Base-by-base conservation (phyloP, 1,140 invertebrate species). In the Panulirus ornatus region DNA sequence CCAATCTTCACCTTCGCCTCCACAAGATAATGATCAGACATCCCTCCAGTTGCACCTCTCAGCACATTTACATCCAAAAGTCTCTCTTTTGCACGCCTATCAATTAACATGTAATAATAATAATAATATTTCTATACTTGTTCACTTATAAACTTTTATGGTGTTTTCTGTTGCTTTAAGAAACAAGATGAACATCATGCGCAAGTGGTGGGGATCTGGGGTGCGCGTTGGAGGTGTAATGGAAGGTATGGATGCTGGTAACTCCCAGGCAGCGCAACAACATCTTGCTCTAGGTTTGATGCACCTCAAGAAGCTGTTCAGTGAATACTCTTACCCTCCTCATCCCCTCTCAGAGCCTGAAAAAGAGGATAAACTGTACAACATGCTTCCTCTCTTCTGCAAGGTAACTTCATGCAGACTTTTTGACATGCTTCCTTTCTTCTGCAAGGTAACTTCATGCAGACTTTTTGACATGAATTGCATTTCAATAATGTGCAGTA, bases 301-400 rank as follows among this genome's bases (percentile, higher is more conserved):
- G 96, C 98, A 99, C 93, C 95, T 99, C 3, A 97, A 99, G 92
- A 99, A 99, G 94, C 95, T 99, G 14, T 99, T 99, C 94, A 96
- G 97, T 36, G 98, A 99, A 93, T 98, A 98, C 93, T 97, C 96
- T 34, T 97, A 99, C 95, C 97, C 97, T 54, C 94, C 96, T 27
- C 96, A 97, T 92, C 95, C 96, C 11, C 94, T 98, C 0, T 96
- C 95, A 47, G 97, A 98, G 88, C 94, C 95, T 84, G 97, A 99
- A 94, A 96, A 97, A 91, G 98, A 99, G 94, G 97, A 97, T 93
- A 98, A 99, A 94, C 95, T 99, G 0, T 99, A 99, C 94, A 99
- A 98, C 94, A 99, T 99, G 97, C 95, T 99, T 92, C 99, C 99
- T 66, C 95, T 99, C 14, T 99, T 99, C 94, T 99, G 98, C 94